Evolutionary conservation across 2,113 vertebrate genomes (phyloP).

Genomic region (Entelurus aequoreus): DNA sequence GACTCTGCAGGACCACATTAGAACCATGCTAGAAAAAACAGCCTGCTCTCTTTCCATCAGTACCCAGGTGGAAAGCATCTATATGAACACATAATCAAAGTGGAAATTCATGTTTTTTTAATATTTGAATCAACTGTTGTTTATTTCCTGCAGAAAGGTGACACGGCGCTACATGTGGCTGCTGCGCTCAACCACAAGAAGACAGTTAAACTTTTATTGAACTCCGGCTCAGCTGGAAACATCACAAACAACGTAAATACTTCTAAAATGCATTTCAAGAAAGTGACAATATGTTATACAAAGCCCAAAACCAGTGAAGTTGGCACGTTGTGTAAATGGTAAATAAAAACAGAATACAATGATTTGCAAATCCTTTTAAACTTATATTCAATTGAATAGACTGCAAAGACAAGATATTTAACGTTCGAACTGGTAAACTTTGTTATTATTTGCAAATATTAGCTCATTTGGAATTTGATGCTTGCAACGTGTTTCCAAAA

Average conservation of each 20-base stretch:
- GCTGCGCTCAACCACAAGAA: constrained; percentile 94
- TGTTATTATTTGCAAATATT: too few relatives aligned
- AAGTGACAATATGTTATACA: not conserved
- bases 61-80: too few relatives aligned
- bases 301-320: not conserved
- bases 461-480: too few relatives aligned
- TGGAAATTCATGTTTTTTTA: too few relatives aligned
- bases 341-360: not conserved
- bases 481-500: too few relatives aligned
- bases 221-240: constrained; percentile 83
- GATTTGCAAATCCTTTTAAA: not conserved
- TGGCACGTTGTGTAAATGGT: too few relatives aligned
- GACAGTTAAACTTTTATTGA: constrained; percentile 85
- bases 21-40: too few relatives aligned
- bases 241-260: constrained; percentile 82
- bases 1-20: too few relatives aligned
- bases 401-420: too few relatives aligned
- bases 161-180: constrained; percentile 88
- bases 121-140: not conserved
- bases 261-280: not conserved
- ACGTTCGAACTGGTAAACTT: too few relatives aligned
- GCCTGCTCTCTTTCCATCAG: too few relatives aligned
- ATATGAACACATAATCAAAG: too few relatives aligned
- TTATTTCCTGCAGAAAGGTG: constrained; percentile 75
- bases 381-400: not conserved